These are phyloP conservation scores for Atta texana DNA, from an alignment of 1,140 invertebrate genomes.

Conservation along the genomic window DNA sequence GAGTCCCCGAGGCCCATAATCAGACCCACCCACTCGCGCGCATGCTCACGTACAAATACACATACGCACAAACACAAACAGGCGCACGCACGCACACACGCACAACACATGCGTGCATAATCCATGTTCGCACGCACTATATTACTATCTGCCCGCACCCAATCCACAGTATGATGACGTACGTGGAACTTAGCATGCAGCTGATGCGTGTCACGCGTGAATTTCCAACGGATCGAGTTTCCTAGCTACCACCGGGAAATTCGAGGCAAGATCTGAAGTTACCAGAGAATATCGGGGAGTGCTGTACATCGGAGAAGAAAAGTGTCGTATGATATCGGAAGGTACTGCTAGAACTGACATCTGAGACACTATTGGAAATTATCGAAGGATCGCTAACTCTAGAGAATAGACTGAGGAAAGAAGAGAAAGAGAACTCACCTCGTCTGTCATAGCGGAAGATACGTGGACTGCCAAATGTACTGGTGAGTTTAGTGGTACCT, in stretches of 20 bases:
- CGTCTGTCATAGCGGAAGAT: conserved; percentile 30
- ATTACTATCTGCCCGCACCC: conserved; percentile 3
- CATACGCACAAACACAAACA: neutral
- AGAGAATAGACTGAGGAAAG: neutral
- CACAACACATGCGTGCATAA: neutral
- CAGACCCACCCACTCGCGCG: conserved; percentile 56
- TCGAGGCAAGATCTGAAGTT: neutral
- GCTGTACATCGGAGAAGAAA: neutral
- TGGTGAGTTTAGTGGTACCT: neutral
- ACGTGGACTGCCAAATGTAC: conserved; percentile 9
- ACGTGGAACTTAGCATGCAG: conserved; percentile 2
- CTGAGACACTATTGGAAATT: neutral
- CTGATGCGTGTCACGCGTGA: conserved; percentile 12
- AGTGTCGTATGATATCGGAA: neutral
- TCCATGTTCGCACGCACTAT: neutral
- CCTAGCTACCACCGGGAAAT: neutral
- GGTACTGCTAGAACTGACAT: neutral
- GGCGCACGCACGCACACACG: neutral
- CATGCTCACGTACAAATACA: conserved; percentile 20
- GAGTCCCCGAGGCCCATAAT: conserved; percentile 60
- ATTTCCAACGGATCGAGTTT: conserved; percentile 36
- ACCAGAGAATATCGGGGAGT: neutral
- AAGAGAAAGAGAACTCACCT: conserved; percentile 10
- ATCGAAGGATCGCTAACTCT: neutral
- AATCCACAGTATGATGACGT: conserved; percentile 15